A percentile compares a stretch with the other conserved stretches of the same genome.
Conservation (phyloP, 2,888 invertebrate genomes). For the Congeria kusceri region DNA sequence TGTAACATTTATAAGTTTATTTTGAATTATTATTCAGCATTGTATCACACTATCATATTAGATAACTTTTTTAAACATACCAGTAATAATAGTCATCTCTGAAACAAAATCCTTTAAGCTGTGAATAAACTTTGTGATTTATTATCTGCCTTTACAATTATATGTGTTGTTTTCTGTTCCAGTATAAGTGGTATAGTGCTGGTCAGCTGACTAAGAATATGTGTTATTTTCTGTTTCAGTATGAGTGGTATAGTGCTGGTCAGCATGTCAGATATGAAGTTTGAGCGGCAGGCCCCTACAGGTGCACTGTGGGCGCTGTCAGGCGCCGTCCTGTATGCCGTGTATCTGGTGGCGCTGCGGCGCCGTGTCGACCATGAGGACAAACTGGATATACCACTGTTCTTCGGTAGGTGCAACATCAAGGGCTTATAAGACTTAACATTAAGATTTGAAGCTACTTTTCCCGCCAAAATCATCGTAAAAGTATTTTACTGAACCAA, state of each 20-base stretch:
- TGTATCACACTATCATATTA: no score
- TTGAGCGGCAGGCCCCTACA: slow-evolving; percentile 90
- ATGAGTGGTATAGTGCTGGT: slow-evolving; percentile 88
- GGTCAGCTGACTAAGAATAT: background rate
- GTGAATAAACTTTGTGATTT: no score
- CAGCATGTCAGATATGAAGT: slow-evolving; percentile 90
- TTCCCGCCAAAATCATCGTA: no score
- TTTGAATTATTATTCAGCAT: no score
- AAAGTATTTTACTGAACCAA: no score
- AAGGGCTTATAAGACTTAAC: background rate
- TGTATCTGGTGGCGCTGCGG: slow-evolving; percentile 94
- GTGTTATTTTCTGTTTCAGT: slow-evolving; percentile 69
- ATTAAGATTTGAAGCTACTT: no score
- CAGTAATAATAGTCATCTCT: no score
- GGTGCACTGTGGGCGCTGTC: slow-evolving; percentile 93
- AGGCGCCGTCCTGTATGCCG: slow-evolving; percentile 95
- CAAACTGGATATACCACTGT: slow-evolving; percentile 96
- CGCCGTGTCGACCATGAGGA: slow-evolving; percentile 95
- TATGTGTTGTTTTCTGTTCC: background rate
- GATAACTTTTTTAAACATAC: no score
- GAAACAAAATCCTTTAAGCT: no score
- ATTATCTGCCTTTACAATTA: no score
- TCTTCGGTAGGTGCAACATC: slow-evolving; percentile 91
- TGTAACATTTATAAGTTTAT: no score
- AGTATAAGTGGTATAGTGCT: background rate